phyloP scores from a whole-genome alignment of 2,888 invertebrate genomes.

The Melieria omissa region DNA sequence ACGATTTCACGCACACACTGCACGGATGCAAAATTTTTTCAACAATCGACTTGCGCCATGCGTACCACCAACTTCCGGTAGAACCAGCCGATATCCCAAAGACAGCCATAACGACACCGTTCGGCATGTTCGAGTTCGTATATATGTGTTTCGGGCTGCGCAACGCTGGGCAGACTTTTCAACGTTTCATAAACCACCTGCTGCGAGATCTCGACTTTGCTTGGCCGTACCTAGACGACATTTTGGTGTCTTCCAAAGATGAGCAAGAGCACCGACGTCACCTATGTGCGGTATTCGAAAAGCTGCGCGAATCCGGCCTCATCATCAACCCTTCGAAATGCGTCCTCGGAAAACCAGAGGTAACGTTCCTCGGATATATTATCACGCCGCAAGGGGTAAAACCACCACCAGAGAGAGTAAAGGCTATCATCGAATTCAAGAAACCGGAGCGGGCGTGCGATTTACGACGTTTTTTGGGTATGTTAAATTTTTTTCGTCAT shows the following conservation, averaged over 20 bases:
- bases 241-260: conserved; percentile 33
- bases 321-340: conserved; percentile 1
- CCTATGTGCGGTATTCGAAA: neutral
- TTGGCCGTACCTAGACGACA: conserved; percentile 48
- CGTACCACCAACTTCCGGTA: conserved; percentile 43
- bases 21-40: conserved; percentile 37
- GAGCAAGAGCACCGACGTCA: conserved; percentile 33
- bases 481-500: neutral
- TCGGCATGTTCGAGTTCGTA: conserved; percentile 39
- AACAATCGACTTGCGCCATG: conserved; percentile 34
- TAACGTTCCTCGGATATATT: conserved; percentile 40
- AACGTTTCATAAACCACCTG: conserved; percentile 40
- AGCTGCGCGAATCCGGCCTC: neutral
- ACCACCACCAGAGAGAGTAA: conserved; percentile 37
- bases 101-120: conserved; percentile 42
- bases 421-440: conserved; percentile 38
- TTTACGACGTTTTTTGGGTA: neutral
- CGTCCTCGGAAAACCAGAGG: conserved; percentile 28
- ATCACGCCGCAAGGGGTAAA: conserved; percentile 32
- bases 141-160: conserved; percentile 39
- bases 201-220: conserved; percentile 31
- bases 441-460: conserved; percentile 32
- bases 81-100: conserved; percentile 36
- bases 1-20: conserved; percentile 37
- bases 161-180: conserved; percentile 36